Conservation (phyloP, 2,113 vertebrate species). For the Elanus axillaris region DNA sequence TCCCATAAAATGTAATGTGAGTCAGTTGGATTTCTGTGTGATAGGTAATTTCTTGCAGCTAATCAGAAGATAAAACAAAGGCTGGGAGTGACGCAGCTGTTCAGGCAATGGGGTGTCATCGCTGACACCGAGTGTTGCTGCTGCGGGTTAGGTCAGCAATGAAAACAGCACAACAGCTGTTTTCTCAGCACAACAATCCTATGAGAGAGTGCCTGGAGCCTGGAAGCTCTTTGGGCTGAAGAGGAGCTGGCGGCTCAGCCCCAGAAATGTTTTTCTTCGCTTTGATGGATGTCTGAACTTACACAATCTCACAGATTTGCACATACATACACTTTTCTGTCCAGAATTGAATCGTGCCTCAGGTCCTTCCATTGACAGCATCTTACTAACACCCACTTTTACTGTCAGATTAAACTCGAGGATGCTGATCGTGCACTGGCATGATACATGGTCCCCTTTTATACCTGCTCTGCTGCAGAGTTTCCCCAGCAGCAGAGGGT, state of each 20-base stretch:
- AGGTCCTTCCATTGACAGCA: background rate
- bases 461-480: background rate
- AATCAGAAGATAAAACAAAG: background rate
- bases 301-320: background rate
- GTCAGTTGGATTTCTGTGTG: background rate
- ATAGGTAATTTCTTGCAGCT: background rate
- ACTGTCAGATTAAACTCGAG: background rate
- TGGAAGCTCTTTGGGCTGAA: background rate
- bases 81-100: background rate
- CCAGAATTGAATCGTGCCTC: background rate
- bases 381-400: background rate
- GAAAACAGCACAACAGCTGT: background rate
- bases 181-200: background rate
- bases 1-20: background rate
- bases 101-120: background rate
- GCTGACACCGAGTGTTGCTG: accelerated
- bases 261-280: background rate
- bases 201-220: background rate
- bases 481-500: background rate
- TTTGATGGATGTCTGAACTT: background rate
- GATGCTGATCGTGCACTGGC: background rate
- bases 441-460: accelerated
- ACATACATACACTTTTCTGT: accelerated
- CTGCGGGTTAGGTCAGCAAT: background rate
- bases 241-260: background rate